These are phyloP conservation scores for Synanceia verrucosa DNA, from an alignment of 2,797 vertebrate species.

Conservation along the genomic window DNA sequence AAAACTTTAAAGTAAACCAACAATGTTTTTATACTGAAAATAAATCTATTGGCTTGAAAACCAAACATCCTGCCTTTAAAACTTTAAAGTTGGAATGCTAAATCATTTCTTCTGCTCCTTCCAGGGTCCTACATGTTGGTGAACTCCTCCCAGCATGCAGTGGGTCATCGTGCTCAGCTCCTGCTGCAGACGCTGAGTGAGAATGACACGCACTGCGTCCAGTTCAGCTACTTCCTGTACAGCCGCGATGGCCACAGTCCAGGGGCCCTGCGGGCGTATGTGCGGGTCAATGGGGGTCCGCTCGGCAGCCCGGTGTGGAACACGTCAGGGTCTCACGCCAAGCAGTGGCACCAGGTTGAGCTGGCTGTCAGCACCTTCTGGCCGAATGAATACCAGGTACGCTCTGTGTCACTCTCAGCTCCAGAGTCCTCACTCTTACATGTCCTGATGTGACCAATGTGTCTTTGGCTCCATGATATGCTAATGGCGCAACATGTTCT, in stretches of 20 bases:
- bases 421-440: not conserved
- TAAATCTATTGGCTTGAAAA: not conserved
- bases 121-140: constrained; percentile 96
- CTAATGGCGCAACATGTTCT: not conserved
- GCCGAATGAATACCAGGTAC: constrained; percentile 97
- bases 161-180: constrained; percentile 91
- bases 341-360: constrained; percentile 95
- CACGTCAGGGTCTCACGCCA: constrained; percentile 87
- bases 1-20: constrained; percentile 8
- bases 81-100: not conserved
- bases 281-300: constrained; percentile 90
- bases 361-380: constrained; percentile 97
- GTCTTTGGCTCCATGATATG: not conserved
- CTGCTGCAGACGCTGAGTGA: constrained; percentile 93
- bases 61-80: not conserved
- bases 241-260: constrained; percentile 94
- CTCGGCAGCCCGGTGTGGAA: constrained; percentile 92
- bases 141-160: constrained; percentile 91
- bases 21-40: constrained; percentile 1
- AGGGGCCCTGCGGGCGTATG: constrained; percentile 87
- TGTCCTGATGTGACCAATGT: not conserved
- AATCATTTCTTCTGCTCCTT: constrained; percentile 35
- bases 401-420: not conserved
- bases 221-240: constrained; percentile 98
- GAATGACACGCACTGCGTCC: constrained; percentile 97